phyloP scores from a whole-genome alignment of 1,140 invertebrate genomes.

The Gonatopus flavifemur region DNA sequence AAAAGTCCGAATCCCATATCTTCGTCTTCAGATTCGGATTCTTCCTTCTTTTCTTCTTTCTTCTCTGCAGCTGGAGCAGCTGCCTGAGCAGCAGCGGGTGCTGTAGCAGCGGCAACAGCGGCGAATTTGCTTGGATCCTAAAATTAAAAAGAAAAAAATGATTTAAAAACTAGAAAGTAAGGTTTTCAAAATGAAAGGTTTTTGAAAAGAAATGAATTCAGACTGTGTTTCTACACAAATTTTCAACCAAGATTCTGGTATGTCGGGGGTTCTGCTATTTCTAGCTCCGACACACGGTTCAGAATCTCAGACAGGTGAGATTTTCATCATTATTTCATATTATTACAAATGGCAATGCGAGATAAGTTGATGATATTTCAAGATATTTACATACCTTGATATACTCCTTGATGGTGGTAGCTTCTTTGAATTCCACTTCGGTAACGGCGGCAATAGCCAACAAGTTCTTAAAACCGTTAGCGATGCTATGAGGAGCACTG shows the following conservation, averaged over 20 bases:
- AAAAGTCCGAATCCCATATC: constrained; percentile 97
- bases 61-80: constrained; percentile 63
- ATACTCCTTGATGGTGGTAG: constrained; percentile 87
- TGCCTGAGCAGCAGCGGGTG: constrained; percentile 64
- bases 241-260: constrained; percentile 29
- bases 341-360: not conserved
- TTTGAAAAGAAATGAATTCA: constrained; percentile 13
- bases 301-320: constrained; percentile 24
- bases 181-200: not conserved
- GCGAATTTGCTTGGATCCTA: constrained; percentile 94
- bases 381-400: constrained; percentile 66
- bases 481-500: constrained; percentile 94
- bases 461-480: constrained; percentile 98
- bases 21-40: constrained; percentile 84
- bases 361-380: constrained; percentile 5
- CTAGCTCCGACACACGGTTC: constrained; percentile 40
- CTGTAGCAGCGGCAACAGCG: constrained; percentile 64
- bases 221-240: constrained; percentile 22
- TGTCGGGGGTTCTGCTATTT: constrained; percentile 54
- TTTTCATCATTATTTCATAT: constrained; percentile 29
- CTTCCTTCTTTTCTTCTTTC: constrained; percentile 77
- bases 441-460: constrained; percentile 95
- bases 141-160: constrained; percentile 44
- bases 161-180: not conserved
- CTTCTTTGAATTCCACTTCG: constrained; percentile 93